Percentiles rank a stretch among this genome's conserved stretches.
These are phyloP conservation scores for Drosophila murphyi DNA, from an alignment of 1,140 invertebrate species.

Conservation along the genomic window DNA sequence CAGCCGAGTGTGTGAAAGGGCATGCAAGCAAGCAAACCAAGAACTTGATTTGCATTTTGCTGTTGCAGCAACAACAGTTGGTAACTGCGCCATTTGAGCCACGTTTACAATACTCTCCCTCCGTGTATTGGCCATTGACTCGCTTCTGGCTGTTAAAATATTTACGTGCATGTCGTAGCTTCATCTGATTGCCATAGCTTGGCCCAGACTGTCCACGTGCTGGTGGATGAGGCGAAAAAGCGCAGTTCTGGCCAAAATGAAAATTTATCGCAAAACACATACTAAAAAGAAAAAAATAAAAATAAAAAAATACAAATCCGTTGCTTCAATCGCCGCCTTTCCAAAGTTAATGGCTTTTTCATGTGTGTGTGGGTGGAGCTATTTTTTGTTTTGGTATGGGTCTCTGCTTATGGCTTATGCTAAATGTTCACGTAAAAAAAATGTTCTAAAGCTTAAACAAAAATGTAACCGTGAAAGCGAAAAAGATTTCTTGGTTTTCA, in stretches of 20 bases:
- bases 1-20: slow-evolving; percentile 7
- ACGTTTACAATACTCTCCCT: background rate
- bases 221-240: slow-evolving; percentile 49
- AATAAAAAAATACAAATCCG: slow-evolving; percentile 33
- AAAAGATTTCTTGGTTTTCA: no score
- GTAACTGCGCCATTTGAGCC: slow-evolving; percentile 15
- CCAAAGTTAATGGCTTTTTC: slow-evolving; percentile 68
- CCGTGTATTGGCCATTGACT: background rate
- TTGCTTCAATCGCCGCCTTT: slow-evolving; percentile 32
- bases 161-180: slow-evolving; percentile 65
- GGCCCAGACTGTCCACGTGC: background rate
- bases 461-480: no score
- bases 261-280: slow-evolving; percentile 77
- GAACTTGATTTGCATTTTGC: slow-evolving; percentile 45
- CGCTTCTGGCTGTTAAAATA: slow-evolving; percentile 65
- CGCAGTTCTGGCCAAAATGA: slow-evolving; percentile 70
- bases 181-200: slow-evolving; percentile 61
- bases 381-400: background rate
- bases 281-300: slow-evolving; percentile 38
- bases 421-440: background rate
- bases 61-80: slow-evolving; percentile 1
- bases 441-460: background rate
- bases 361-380: slow-evolving; percentile 37
- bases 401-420: background rate
- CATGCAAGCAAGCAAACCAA: slow-evolving; percentile 1